phyloP scores from a whole-genome alignment of 1,140 invertebrate species.

The Drosophila suzukii region DNA sequence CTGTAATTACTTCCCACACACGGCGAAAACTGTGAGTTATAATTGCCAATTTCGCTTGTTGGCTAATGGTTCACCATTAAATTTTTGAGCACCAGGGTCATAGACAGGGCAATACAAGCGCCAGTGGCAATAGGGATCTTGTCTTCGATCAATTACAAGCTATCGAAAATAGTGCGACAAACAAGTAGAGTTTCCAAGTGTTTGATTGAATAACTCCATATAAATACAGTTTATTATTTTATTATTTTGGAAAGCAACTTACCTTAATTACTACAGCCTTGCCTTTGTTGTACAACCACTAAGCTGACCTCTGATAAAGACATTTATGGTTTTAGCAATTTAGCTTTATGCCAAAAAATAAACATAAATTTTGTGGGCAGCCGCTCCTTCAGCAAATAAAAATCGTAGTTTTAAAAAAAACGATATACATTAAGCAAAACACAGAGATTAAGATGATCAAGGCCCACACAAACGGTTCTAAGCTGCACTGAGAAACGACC shows the following conservation, averaged over 20 bases:
- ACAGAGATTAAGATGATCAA: not conserved
- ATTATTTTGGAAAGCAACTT: not conserved
- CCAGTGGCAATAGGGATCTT: constrained; percentile 35
- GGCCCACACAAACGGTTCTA: not conserved
- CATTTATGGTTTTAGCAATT: constrained; percentile 39
- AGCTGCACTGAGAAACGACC: not conserved
- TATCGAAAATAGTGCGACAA: not conserved
- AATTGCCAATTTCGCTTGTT: constrained; percentile 41
- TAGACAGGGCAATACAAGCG: constrained; percentile 4
- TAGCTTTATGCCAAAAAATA: constrained; percentile 14
- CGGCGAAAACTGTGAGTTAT: constrained; percentile 21
- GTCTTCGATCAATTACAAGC: constrained; percentile 35
- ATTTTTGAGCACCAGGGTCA: constrained; percentile 28
- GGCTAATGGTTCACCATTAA: constrained; percentile 27
- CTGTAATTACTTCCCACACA: constrained; percentile 56
- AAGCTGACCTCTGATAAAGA: constrained; percentile 49
- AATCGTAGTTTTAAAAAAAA: constrained; percentile 10
- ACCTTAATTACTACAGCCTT: constrained; percentile 13
- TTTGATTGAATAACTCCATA: constrained; percentile 3
- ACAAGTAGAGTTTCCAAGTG: not conserved
- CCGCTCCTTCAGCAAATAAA: constrained; percentile 17
- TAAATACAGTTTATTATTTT: not conserved
- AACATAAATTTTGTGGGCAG: constrained; percentile 15
- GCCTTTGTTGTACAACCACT: constrained; percentile 14
- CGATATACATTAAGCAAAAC: not conserved